Evolutionary conservation across 2,888 invertebrate species (phyloP).

Genomic region (Chrysodeixis includens): DNA sequence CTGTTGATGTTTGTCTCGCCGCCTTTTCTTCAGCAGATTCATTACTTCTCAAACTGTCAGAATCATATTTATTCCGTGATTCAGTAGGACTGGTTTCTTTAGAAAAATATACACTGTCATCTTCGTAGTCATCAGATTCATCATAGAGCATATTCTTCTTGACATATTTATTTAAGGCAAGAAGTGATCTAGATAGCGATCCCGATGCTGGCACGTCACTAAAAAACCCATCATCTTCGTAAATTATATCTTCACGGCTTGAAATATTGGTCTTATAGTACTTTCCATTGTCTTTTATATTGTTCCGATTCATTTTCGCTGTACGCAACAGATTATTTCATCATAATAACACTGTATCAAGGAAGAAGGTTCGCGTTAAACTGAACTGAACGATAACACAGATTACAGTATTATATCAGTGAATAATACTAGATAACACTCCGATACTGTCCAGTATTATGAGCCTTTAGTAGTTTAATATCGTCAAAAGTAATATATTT

Average conservation of each 20-base stretch:
- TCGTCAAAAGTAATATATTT: conserved; percentile 57
- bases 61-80: conserved; percentile 77
- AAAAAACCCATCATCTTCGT: conserved; percentile 81
- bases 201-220: conserved; percentile 79
- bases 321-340: conserved; percentile 53
- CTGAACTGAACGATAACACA: conserved; percentile 68
- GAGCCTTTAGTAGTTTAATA: conserved; percentile 28
- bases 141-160: conserved; percentile 83
- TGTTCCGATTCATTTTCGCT: conserved; percentile 66
- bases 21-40: conserved; percentile 63
- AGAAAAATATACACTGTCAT: conserved; percentile 81
- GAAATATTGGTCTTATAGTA: conserved; percentile 41
- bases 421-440: conserved; percentile 72
- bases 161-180: conserved; percentile 83
- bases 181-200: conserved; percentile 79
- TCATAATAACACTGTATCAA: conserved; percentile 66
- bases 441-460: conserved; percentile 64
- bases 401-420: conserved; percentile 75
- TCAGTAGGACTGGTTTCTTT: conserved; percentile 84
- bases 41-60: conserved; percentile 76
- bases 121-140: conserved; percentile 69
- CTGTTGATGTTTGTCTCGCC: conserved; percentile 25
- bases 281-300: conserved; percentile 52
- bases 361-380: conserved; percentile 65
- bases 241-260: conserved; percentile 57